These are phyloP conservation scores for Platypus cylindrus DNA, from an alignment of 2,888 invertebrate genomes.

Conservation along the genomic window DNA sequence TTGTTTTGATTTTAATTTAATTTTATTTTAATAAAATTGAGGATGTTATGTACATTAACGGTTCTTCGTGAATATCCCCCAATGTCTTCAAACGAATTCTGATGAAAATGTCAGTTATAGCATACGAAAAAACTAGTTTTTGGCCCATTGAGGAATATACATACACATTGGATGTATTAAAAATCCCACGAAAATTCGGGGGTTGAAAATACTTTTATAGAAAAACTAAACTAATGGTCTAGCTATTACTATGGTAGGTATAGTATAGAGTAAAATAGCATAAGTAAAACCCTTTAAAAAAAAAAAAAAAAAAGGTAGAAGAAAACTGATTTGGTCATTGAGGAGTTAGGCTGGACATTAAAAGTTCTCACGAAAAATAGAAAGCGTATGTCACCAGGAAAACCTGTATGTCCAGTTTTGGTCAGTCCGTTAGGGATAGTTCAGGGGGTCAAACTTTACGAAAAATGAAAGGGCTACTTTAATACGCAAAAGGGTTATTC, in stretches of 20 bases:
- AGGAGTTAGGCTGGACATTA: slow-evolving; percentile 21
- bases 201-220: slow-evolving; percentile 6
- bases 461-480: slow-evolving; percentile 18
- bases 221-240: no score
- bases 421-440: slow-evolving; percentile 32
- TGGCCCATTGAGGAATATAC: slow-evolving; percentile 8
- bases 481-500: slow-evolving; percentile 25
- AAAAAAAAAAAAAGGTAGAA: slow-evolving; percentile 9
- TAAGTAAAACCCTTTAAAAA: no score
- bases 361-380: slow-evolving; percentile 24
- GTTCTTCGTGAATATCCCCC: no score
- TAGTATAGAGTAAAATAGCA: no score
- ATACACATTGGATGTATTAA: no score
- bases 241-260: no score
- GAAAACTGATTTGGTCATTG: slow-evolving; percentile 12
- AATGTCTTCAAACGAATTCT: no score
- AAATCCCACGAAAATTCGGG: slow-evolving; percentile 12
- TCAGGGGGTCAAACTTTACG: slow-evolving; percentile 25
- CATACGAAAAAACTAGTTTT: slow-evolving; percentile 9
- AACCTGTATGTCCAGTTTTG: slow-evolving; percentile 33
- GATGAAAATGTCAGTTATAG: no score
- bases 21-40: no score
- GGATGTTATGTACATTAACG: no score
- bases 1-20: no score
- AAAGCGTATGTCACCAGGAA: slow-evolving; percentile 26